A percentile compares a stretch with the other conserved stretches of the same genome.
phyloP scores from a whole-genome alignment of 2,888 invertebrate species.

The Tenodera sinensis region DNA sequence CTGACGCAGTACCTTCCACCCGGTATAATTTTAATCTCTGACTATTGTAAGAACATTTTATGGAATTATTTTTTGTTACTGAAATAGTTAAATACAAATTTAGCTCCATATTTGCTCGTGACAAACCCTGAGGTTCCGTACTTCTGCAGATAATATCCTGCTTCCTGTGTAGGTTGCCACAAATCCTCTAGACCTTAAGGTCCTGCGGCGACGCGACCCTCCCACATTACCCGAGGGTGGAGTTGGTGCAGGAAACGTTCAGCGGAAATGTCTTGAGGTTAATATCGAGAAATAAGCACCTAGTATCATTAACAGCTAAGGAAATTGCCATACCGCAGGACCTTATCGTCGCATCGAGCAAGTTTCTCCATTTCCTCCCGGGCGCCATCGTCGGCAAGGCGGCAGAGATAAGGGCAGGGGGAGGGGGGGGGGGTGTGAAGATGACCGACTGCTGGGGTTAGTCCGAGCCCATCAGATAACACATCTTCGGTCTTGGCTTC shows the following conservation, averaged over 20 bases:
- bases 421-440: background rate
- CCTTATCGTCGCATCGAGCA: background rate
- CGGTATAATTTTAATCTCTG: too few relatives aligned
- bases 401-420: background rate
- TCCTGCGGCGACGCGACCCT: background rate
- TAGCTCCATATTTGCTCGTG: too few relatives aligned
- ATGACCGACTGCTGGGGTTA: background rate
- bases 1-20: too few relatives aligned
- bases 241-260: background rate
- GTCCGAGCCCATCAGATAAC: background rate
- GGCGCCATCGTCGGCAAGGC: background rate
- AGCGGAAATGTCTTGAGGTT: background rate
- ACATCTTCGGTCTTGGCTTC: background rate
- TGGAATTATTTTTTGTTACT: too few relatives aligned
- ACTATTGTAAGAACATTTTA: too few relatives aligned
- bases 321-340: background rate
- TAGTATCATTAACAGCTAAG: background rate
- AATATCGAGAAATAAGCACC: background rate
- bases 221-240: background rate
- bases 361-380: slow-evolving; percentile 7
- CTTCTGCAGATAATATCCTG: too few relatives aligned
- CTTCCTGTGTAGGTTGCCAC: background rate
- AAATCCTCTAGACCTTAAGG: background rate
- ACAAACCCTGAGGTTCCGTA: too few relatives aligned
- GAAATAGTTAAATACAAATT: too few relatives aligned